Conservation (phyloP, 2,888 invertebrate species). For the Harpalus rufipes region DNA sequence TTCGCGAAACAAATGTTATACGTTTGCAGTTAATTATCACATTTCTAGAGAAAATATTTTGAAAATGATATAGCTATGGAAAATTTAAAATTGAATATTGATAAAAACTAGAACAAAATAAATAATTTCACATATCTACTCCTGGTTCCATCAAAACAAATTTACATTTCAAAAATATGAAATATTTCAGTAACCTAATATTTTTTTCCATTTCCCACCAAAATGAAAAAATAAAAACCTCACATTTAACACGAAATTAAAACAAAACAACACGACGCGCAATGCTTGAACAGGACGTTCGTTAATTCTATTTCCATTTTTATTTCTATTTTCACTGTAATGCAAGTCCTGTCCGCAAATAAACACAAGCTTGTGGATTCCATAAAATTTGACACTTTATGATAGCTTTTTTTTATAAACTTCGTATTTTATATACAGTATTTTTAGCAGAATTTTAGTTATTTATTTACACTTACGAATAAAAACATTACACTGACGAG, state of each 20-base stretch:
- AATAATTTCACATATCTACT: neutral
- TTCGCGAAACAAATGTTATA: too few species aligned
- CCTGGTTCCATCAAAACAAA: neutral
- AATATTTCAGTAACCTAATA: conserved; percentile 20
- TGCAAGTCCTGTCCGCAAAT: conserved; percentile 30
- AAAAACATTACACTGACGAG: too few species aligned
- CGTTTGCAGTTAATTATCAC: too few species aligned
- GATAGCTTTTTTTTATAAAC: neutral
- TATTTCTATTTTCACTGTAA: conserved; percentile 37
- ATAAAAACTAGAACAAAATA: neutral
- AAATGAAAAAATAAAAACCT: conserved; percentile 11
- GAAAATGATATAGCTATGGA: neutral
- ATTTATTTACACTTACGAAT: too few species aligned
- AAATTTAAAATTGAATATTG: neutral
- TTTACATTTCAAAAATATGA: conserved; percentile 7
- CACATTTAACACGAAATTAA: conserved; percentile 16
- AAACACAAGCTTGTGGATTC: conserved; percentile 31
- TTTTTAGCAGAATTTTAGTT: too few species aligned
- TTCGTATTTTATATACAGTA: too few species aligned
- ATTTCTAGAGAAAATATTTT: too few species aligned
- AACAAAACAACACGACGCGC: conserved; percentile 20
- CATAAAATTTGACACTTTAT: conserved; percentile 7
- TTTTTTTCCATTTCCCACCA: conserved; percentile 6
- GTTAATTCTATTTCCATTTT: conserved; percentile 42
- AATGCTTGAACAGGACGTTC: conserved; percentile 17